These are phyloP conservation scores for Drosophila fuyamai DNA, from an alignment of 1,140 invertebrate species.

Conservation along the genomic window DNA sequence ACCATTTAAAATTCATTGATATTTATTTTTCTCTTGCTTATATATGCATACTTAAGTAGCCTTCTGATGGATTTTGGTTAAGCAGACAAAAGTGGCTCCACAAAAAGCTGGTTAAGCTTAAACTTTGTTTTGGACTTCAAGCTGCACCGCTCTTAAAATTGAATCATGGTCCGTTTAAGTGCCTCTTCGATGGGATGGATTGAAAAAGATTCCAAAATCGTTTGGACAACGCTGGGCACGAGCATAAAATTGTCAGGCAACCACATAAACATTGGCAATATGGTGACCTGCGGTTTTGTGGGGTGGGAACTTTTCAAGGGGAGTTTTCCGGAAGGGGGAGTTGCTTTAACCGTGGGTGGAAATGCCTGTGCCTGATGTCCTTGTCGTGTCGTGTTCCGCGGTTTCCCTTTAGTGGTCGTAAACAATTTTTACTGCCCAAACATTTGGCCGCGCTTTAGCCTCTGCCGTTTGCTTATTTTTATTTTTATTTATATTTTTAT, in stretches of 20 bases:
- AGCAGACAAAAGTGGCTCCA: not conserved
- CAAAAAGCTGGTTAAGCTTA: constrained; percentile 1
- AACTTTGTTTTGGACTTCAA: constrained; percentile 2
- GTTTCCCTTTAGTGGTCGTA: constrained; percentile 76
- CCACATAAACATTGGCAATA: constrained; percentile 74
- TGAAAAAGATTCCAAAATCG: constrained; percentile 49
- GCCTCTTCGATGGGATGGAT: constrained; percentile 24
- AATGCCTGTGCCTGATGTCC: constrained; percentile 17
- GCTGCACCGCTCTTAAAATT: constrained; percentile 22
- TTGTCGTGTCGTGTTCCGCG: constrained; percentile 58
- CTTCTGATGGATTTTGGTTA: not conserved
- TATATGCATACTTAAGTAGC: not conserved
- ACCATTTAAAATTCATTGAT: not conserved
- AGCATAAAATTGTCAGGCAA: constrained; percentile 57
- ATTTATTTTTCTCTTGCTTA: not conserved
- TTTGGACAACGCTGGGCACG: constrained; percentile 30
- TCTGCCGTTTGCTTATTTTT: not conserved
- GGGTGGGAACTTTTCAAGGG: too few species aligned
- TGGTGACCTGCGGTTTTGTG: constrained; percentile 53
- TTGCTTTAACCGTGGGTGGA: not conserved
- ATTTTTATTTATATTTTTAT: constrained; percentile 57
- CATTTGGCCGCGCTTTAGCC: constrained; percentile 68
- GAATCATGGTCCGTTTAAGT: constrained; percentile 38
- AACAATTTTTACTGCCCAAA: constrained; percentile 80
- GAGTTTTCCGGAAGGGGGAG: not conserved